Evolutionary conservation across 2,888 invertebrate genomes (phyloP), one percentile per base, ranked within the genome.

Genomic region (Pollenia amentaria): DNA sequence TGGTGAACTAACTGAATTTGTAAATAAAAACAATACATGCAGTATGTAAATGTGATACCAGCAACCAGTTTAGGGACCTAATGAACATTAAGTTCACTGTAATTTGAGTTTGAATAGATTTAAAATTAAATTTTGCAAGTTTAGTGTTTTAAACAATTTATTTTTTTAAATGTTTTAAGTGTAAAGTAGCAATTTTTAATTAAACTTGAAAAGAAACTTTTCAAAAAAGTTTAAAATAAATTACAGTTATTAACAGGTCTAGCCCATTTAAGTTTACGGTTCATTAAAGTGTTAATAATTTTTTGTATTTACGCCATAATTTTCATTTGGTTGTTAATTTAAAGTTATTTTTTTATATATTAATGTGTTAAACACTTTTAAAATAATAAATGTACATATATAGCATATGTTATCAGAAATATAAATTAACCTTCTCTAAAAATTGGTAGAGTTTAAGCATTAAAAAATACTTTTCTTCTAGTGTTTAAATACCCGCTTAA

Each of bases 171-270:
- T 29, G 29, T 6, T 29, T 29, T 29, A 29, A 29, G 29, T 29
- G 3, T 29, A 6, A 29, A 29, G 29, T 29, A 29, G 29, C 29
- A 29, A 29, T 6, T 29, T 29, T 29, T 29, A 29, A 29, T 29
- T 29, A 29, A 29, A 29, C 29, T 29, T 29, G 29, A 29, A 21
- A 18, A 55, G 21, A 18, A 55, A 55, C 55, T 21, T 55, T 11
- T 29, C 29, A 18, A 18, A 53, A 55, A 21, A 10, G 55, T 11
- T 55, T n/a, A 51, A 51, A 51, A 14, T 16, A 2, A 16, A 51
- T 55, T 21, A 21, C 6, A 55, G 55, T 55, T 55, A 11, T 8
- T 55, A 55, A 55, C 60, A 60, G 60, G 38, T 60, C 60, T 60
- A 60, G 60, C 12, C 38, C 14, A 38, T 38, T 60, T 38, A 38